Evolutionary conservation across 2,113 vertebrate genomes (phyloP).

Genomic region (Erinaceus europaeus): DNA sequence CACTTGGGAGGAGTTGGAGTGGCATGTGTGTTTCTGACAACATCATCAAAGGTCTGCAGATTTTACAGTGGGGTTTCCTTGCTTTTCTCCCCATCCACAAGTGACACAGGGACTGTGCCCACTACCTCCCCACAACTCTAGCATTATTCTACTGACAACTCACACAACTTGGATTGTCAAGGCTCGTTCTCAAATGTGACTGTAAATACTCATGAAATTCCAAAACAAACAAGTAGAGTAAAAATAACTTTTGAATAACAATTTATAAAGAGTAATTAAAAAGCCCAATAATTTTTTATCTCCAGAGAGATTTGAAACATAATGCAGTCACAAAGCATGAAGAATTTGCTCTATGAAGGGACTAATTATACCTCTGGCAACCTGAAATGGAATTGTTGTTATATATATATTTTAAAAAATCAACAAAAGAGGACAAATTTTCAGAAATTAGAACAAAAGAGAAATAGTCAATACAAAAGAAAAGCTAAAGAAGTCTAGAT

Average conservation of each 20-base stretch:
- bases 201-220: not conserved
- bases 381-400: not conserved
- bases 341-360: not conserved
- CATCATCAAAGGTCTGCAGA: not conserved
- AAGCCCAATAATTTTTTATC: not conserved
- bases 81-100: no score
- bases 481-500: not conserved
- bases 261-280: not conserved
- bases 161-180: not conserved
- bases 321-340: not conserved
- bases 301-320: not conserved
- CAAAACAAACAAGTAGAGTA: not conserved
- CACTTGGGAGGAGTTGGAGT: fast-evolving
- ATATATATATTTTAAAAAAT: not conserved
- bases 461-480: not conserved
- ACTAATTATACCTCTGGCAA: not conserved
- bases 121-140: not conserved
- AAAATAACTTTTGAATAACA: not conserved
- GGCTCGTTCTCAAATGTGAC: not conserved
- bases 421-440: not conserved
- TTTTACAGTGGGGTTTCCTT: not conserved
- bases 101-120: no score
- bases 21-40: not conserved
- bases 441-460: not conserved
- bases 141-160: not conserved